Evolutionary conservation across 92 coral and sea anemone species (phyloP), one percentile per base, ranked within the genome.

Genomic region (Meandrina meandrites): DNA sequence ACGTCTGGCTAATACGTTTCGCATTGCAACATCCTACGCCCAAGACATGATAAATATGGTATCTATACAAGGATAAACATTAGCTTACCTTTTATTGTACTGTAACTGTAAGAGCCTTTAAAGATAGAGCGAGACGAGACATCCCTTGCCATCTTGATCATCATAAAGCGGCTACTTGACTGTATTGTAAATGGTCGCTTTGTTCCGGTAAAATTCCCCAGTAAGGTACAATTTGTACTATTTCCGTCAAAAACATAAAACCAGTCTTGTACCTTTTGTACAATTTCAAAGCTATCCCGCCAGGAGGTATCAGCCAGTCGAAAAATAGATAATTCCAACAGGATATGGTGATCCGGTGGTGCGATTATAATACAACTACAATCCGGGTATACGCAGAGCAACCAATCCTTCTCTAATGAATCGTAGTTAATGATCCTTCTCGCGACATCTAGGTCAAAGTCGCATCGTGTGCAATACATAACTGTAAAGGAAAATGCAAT

Each of bases 41-140:
- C n/a, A n/a, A n/a, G n/a, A n/a, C n/a, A n/a, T n/a, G n/a, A n/a
- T n/a, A n/a, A n/a, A n/a, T n/a, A n/a, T n/a, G n/a, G n/a, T n/a
- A n/a, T n/a, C n/a, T n/a, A n/a, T n/a, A n/a, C n/a, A n/a, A n/a
- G n/a, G n/a, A n/a, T n/a, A n/a, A n/a, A n/a, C n/a, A n/a, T n/a
- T 47, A 66, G 76, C 76, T 35, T 13, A 72, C 76, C 76, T 72
- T 72, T 72, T 32, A 11, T 66, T 28, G 34, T 66, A 66, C 78
- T 74, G 0, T 47, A 36, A 74, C 6, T 18, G 42, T 36, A 74
- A 9, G n/a, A 13, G 16, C 51, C 78, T 10, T 74, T 16, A 28
- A 74, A 74, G 78, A 0, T 74, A 35, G 51, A 74, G 12, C 8
- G 53, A 13, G 27, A 24, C 24, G n/a, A 2, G 2, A 7, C 15